Percentiles rank a stretch among this genome's conserved stretches.
These are phyloP conservation scores for Spilogale gracilis DNA, from an alignment of 2,113 vertebrate species.

Conservation along the genomic window DNA sequence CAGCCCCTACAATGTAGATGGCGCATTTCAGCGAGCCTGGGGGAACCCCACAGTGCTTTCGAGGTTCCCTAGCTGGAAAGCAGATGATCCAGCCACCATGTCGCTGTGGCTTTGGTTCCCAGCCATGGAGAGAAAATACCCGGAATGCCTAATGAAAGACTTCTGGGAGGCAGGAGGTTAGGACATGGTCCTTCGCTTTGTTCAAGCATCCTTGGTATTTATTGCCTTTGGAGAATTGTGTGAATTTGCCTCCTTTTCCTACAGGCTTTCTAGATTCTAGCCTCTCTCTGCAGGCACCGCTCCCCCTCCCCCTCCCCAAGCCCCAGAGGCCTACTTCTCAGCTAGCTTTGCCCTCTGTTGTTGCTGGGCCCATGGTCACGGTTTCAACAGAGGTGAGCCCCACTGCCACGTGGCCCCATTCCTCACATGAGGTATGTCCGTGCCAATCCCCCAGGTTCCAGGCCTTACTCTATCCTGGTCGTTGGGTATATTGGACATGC, in stretches of 20 bases:
- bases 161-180: background rate
- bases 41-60: background rate
- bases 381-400: background rate
- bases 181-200: background rate
- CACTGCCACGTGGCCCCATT: rapidly evolving
- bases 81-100: background rate
- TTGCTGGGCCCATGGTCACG: background rate
- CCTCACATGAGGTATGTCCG: background rate
- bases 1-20: background rate
- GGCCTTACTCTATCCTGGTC: background rate
- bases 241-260: background rate
- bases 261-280: background rate
- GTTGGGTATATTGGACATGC: rapidly evolving
- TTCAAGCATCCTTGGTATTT: background rate
- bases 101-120: background rate
- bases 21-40: background rate
- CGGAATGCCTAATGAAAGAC: background rate
- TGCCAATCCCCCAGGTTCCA: background rate
- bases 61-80: background rate
- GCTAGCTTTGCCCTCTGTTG: background rate
- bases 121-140: background rate
- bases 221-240: background rate
- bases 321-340: background rate
- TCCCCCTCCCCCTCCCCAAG: background rate
- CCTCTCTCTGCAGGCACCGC: background rate